A percentile compares a stretch with the other conserved stretches of the same genome.
Evolutionary conservation across 2,113 vertebrate species (phyloP).

Genomic region (Poicephalus gulielmi): DNA sequence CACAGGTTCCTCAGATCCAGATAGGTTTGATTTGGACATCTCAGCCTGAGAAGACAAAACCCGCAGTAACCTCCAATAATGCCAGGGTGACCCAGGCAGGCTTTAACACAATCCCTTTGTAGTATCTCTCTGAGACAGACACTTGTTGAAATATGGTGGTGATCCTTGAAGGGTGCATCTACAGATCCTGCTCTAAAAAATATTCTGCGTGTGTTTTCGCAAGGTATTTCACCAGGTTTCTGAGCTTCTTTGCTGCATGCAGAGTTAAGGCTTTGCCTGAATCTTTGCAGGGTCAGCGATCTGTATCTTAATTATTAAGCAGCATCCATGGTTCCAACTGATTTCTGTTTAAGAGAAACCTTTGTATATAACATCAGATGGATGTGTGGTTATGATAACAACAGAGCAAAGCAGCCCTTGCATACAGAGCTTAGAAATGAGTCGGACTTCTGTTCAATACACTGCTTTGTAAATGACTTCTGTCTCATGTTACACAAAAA

Average conservation of each 20-base stretch:
- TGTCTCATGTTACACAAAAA: neutral
- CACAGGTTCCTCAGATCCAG: neutral
- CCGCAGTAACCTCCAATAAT: fast-evolving
- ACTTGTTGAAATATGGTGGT: neutral
- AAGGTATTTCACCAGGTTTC: neutral
- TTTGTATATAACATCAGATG: neutral
- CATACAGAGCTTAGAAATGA: neutral
- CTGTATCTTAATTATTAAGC: neutral
- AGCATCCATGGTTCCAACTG: neutral
- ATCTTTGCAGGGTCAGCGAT: neutral
- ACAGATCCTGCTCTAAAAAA: neutral
- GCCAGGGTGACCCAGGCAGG: neutral
- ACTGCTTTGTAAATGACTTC: neutral
- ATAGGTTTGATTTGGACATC: neutral
- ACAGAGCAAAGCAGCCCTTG: neutral
- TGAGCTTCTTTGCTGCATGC: fast-evolving
- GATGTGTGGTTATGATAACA: neutral
- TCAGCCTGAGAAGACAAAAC: neutral
- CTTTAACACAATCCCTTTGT: neutral
- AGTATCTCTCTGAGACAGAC: neutral
- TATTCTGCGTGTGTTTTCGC: neutral
- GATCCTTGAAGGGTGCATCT: neutral
- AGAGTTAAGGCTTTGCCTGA: neutral
- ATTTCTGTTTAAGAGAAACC: neutral
- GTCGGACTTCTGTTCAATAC: neutral